phyloP scores from a whole-genome alignment of 1,140 invertebrate species.

The Dinoponera quadriceps region DNA sequence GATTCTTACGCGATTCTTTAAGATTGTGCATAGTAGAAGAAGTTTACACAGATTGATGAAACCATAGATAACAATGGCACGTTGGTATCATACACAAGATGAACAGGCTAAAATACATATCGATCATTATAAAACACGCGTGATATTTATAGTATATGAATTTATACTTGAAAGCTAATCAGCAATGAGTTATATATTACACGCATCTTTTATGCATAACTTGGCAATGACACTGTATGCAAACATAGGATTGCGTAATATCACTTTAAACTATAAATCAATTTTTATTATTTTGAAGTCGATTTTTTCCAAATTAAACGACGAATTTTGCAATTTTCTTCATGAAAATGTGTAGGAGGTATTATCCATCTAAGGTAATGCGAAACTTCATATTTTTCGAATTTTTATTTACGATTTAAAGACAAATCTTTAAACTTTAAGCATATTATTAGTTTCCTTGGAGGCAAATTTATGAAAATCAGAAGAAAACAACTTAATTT shows the following conservation, averaged over 20 bases:
- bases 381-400: too few relatives aligned
- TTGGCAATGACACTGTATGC: constrained; percentile 17
- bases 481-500: too few relatives aligned
- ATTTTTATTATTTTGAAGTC: background rate
- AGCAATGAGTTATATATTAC: constrained; percentile 28
- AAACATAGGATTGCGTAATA: background rate
- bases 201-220: constrained; percentile 10
- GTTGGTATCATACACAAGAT: background rate
- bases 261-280: background rate
- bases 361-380: too few relatives aligned
- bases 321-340: background rate
- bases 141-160: constrained; percentile 28
- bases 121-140: constrained; percentile 22
- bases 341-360: too few relatives aligned
- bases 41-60: background rate
- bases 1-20: too few relatives aligned
- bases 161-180: constrained; percentile 43
- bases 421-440: too few relatives aligned
- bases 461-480: too few relatives aligned
- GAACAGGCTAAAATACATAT: background rate
- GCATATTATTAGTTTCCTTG: too few relatives aligned
- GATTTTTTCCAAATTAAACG: background rate
- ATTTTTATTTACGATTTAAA: too few relatives aligned
- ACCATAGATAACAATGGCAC: background rate
- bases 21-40: background rate